Evolutionary conservation across 1,140 invertebrate species (phyloP), one percentile per base, ranked within the genome.

Genomic region (Phymastichus coffea): DNA sequence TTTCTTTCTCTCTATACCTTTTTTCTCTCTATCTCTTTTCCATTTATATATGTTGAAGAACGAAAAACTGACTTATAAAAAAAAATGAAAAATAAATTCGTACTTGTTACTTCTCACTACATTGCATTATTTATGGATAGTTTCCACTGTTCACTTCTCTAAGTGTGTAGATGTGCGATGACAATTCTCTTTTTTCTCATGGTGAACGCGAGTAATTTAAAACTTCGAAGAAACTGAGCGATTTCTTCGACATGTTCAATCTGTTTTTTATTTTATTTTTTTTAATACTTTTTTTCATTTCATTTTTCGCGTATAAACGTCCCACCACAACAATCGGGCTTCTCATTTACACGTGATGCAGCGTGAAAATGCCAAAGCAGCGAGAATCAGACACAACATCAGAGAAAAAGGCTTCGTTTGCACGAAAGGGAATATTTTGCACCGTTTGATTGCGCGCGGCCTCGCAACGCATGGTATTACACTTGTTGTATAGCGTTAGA

Each of bases 1-100:
- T 51, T 63, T 58, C n/a, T 66, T 28, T 68, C 48, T 66, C 22
- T 66, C 48, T 67, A 9, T 58, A 14, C 57, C 41, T 63, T 35
- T 56, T 38, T 68, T 33, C 52, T 65, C 28, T 66, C 30, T 59
- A 28, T 64, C 57, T 63, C 20, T 60, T 65, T 61, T 52, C 46
- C 17, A 41, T 26, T 56, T 61, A 22, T 30, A 23, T 40, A 37
- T 17, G 6, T 33, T 33, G 6, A 33, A 33, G n/a, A n/a, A n/a
- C n/a, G n/a, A n/a, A n/a, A n/a, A n/a, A n/a, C n/a, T n/a, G n/a
- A n/a, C n/a, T n/a, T n/a, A n/a, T n/a, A n/a, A n/a, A n/a, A n/a
- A n/a, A n/a, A n/a, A n/a, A n/a, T n/a, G n/a, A n/a, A n/a, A n/a
- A n/a, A n/a, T n/a, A n/a, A n/a, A n/a, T n/a, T n/a, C n/a, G n/a